Base-by-base conservation (phyloP, 2,797 vertebrate species). In the Arremon aurantiirostris region DNA sequence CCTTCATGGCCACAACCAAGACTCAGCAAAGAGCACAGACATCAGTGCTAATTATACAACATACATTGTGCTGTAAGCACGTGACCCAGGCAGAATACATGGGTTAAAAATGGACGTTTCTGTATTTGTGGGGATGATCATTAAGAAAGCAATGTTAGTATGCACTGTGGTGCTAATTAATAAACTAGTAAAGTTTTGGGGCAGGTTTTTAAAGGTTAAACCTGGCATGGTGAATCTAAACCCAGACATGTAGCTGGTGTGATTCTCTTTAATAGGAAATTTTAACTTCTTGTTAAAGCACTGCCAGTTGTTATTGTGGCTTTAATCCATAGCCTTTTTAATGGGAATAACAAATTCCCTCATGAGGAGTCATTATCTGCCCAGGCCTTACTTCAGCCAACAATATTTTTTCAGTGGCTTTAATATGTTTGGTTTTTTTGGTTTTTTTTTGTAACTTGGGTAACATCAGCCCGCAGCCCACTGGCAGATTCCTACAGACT, bases 1-100 rank as follows among this genome's bases (percentile, higher is more conserved):
- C 18, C 18, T 77, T 70, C n/a, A 6, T 30, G 52, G n/a, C 17
- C 21, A 57, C 32, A 56, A 3, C 8, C 42, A 56, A 22, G 19
- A 56, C 13, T 12, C 15, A 47, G 2, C 5, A 8, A 63, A 88
- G 28, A 26, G 14, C 6, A 14, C 0, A 50, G 8, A 8, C 4
- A 27, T 30, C 24, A 23, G 11, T 63, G 35, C 23, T 73, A 26
- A 53, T 81, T 46, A 24, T 7, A 7, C 35, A 79, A 6, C 30
- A 30, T 32, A 27, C 37, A 8, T 9, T 37, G 15, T 20, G 35
- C 30, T 37, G 27, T 18, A 35, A 60, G 47, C 13, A 4, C 3
- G 14, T 0, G 3, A 20, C 12, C 32, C 17, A 44, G 11, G 30
- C 22, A 61, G n/a, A 64, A 60, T 12, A 19, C 2, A 4, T 22